A percentile compares a stretch with the other conserved stretches of the same genome.
Conservation (phyloP, 2,113 vertebrate genomes). For the Oostethus manadensis region DNA sequence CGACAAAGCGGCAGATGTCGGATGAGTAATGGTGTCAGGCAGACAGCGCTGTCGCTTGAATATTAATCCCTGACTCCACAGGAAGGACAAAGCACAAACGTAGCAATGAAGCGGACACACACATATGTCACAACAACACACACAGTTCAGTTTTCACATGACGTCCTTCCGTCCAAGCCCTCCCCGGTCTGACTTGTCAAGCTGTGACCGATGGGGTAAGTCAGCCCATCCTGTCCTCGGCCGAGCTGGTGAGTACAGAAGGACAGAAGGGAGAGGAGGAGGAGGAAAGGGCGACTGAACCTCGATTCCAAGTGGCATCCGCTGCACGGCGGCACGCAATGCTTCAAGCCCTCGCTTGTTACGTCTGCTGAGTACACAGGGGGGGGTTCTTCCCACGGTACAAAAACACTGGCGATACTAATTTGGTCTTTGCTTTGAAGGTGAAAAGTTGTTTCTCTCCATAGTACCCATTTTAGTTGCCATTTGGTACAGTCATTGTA, state of each 20-base stretch:
- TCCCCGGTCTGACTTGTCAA: constrained; percentile 15
- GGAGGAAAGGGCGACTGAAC: not conserved
- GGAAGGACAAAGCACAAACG: constrained; percentile 20
- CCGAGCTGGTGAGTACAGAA: not conserved
- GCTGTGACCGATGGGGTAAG: constrained; percentile 23
- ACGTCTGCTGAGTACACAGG: constrained; percentile 15
- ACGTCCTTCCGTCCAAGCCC: constrained; percentile 1
- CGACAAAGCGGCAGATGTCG: constrained; percentile 16
- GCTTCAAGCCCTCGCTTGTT: constrained; percentile 18
- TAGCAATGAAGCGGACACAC: not conserved
- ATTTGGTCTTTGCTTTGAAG: too few relatives aligned
- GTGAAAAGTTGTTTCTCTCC: too few relatives aligned
- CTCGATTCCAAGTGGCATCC: constrained; percentile 28
- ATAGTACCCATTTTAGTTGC: too few relatives aligned
- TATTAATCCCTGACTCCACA: constrained; percentile 40
- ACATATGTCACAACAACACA: not conserved
- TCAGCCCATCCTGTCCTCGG: constrained; percentile 3
- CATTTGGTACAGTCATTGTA: too few relatives aligned
- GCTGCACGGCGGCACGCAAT: constrained; percentile 7
- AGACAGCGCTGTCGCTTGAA: constrained; percentile 11
- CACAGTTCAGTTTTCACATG: constrained; percentile 1
- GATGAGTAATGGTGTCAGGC: constrained; percentile 35
- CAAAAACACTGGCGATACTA: too few relatives aligned
- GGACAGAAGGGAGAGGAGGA: not conserved
- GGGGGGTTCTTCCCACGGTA: too few relatives aligned